Percentiles rank a stretch among this genome's conserved stretches.
These are phyloP conservation scores for Epinephelus cyanopodus DNA, from an alignment of 2,113 vertebrate species.

Conservation along the genomic window DNA sequence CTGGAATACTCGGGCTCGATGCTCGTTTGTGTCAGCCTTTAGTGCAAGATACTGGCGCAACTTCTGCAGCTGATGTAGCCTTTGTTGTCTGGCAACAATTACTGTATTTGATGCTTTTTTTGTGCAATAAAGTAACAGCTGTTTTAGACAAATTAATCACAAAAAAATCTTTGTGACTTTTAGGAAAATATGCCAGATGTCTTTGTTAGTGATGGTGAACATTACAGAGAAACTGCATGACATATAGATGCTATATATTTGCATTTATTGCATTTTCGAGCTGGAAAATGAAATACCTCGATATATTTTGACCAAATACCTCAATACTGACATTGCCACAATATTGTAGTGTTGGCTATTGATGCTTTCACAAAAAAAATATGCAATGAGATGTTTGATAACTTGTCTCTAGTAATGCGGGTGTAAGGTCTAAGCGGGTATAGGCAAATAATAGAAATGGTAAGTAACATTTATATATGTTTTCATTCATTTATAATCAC, in stretches of 20 bases:
- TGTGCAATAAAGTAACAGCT: background rate
- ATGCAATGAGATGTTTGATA: too few species aligned
- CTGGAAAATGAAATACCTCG: background rate
- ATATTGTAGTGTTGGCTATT: too few species aligned
- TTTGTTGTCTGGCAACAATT: conserved; percentile 1
- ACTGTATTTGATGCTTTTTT: conserved; percentile 10
- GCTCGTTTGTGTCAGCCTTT: conserved; percentile 30
- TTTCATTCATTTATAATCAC: too few species aligned
- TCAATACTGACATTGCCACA: too few species aligned
- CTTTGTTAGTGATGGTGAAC: background rate
- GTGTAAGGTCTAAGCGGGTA: too few species aligned
- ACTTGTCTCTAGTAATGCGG: too few species aligned
- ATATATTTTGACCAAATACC: too few species aligned
- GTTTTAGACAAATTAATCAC: background rate
- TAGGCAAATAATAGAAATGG: too few species aligned
- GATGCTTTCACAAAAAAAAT: too few species aligned
- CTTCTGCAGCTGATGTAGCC: conserved; percentile 4
- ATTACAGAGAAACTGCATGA: background rate
- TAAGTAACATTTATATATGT: too few species aligned
- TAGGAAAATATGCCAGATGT: background rate
- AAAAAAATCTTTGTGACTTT: conserved; percentile 2
- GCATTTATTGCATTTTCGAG: background rate
- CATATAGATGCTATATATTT: conserved; percentile 18
- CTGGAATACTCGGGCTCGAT: conserved; percentile 30
- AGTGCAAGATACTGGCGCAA: conserved; percentile 9